A percentile compares a stretch with the other conserved stretches of the same genome.
phyloP scores from a whole-genome alignment of 2,113 vertebrate genomes.

The Phyllostomus hastatus region DNA sequence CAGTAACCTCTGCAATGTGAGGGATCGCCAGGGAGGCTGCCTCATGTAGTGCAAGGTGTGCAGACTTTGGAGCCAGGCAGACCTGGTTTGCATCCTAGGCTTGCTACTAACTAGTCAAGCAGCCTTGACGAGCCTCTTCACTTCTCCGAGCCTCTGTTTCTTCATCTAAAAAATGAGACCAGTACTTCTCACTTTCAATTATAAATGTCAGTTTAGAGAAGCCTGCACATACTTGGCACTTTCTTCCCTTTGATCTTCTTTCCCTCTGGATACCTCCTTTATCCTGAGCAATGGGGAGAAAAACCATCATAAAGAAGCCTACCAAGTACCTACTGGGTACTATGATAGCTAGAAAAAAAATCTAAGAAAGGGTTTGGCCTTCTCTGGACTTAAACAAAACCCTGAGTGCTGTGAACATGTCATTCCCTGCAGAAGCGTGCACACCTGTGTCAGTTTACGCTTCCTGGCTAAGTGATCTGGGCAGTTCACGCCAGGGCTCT shows the following conservation, averaged over 20 bases:
- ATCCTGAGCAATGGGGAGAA: background rate
- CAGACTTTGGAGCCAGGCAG: background rate
- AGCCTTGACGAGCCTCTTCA: background rate
- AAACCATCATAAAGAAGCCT: background rate
- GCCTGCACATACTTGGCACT: background rate
- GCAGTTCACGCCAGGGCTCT: background rate
- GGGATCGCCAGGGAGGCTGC: background rate
- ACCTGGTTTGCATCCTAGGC: background rate
- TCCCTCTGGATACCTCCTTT: background rate
- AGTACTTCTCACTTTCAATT: background rate
- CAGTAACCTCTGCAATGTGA: background rate
- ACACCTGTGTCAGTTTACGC: too few species aligned
- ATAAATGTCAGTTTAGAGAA: background rate
- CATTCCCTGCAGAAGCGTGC: background rate
- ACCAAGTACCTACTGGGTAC: too few species aligned
- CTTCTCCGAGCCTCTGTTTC: background rate
- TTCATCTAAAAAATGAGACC: background rate
- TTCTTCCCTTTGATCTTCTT: background rate
- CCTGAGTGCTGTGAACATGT: rapidly evolving
- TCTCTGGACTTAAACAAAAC: background rate
- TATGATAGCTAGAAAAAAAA: background rate
- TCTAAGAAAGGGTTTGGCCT: background rate
- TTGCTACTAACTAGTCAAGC: background rate
- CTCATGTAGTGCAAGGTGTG: too few species aligned
- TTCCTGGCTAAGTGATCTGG: background rate